phyloP scores from a whole-genome alignment of 2,113 vertebrate species.

The Eudorcas thomsonii region DNA sequence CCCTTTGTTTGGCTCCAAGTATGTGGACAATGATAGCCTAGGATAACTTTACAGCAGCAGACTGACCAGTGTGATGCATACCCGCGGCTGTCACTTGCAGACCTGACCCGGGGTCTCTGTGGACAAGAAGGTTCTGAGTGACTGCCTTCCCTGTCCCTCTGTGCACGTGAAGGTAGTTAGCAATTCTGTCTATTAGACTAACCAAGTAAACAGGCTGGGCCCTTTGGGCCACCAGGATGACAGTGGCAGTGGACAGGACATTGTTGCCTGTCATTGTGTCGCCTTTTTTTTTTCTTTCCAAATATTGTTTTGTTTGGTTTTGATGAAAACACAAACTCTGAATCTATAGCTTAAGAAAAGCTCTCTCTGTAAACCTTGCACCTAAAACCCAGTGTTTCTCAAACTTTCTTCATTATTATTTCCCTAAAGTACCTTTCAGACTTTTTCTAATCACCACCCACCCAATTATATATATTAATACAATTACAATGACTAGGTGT shows the following conservation, averaged over 20 bases:
- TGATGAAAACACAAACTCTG: conserved; percentile 37
- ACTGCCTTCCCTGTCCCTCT: conserved; percentile 72
- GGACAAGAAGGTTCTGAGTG: conserved; percentile 75
- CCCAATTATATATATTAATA: background rate
- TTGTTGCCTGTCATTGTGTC: conserved; percentile 73
- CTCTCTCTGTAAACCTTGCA: background rate
- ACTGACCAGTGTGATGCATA: conserved; percentile 59
- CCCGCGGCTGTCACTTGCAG: conserved; percentile 66
- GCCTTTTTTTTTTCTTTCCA: conserved; percentile 10
- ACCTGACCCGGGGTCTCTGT: conserved; percentile 64
- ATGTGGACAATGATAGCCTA: background rate
- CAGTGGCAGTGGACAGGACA: conserved; percentile 58
- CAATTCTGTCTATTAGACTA: conserved; percentile 79
- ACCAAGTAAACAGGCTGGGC: conserved; percentile 75
- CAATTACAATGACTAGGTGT: background rate
- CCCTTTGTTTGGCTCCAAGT: conserved; percentile 6
- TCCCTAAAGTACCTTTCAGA: background rate
- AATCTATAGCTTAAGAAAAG: background rate
- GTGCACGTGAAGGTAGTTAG: conserved; percentile 73
- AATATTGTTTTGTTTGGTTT: conserved; percentile 54
- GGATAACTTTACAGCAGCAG: conserved; percentile 50
- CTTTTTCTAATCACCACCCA: background rate
- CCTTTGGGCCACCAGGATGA: conserved; percentile 73
- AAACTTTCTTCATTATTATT: background rate
- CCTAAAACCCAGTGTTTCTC: background rate